Evolutionary conservation across 2,113 vertebrate species (phyloP), one percentile per base, ranked within the genome.

Genomic region (Megalops atlanticus): DNA sequence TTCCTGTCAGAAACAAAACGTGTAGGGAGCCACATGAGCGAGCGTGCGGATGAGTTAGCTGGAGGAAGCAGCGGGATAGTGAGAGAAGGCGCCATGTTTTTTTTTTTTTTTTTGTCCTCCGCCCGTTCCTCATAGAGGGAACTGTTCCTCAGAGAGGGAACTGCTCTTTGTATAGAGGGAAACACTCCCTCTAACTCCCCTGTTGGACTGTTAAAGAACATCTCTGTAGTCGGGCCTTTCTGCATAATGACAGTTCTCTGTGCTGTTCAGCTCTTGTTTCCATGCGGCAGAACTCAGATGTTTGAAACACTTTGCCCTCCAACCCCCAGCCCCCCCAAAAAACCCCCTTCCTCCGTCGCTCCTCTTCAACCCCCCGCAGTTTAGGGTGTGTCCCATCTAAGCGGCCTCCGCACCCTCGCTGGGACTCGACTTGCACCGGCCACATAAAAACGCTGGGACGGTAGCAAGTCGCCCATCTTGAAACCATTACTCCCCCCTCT

Each of bases 381-480:
- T 18, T 45, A 45, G 43, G 43, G 43, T 18, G 15, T 58, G 24
- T 68, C 83, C 77, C 24, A 31, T 74, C 40, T 69, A 10, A 3
- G 76, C 38, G 49, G 43, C 39, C 36, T 18, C 72, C 80, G 43
- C 36, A 24, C 31, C 78, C 52, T 18, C 18, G 85, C 84, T 81
- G 24, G 76, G 52, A 24, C 52, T 3, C 21, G 52, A 87, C 85
- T 86, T 83, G 71, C 80, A 47, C 76, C 47, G 70, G 83, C 83
- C 88, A 86, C 75, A 87, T 91, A 89, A 89, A 84, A 86, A 21
- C 21, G 15, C 39, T 1, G 52, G 84, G 82, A 91, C 86, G 84
- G 90, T 90, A 92, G 89, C 85, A n/a, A 1, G 86, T 80, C 72
- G n/a, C 76, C 87, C 91, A 91, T 92, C 87, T 93, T 92, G 91